These are phyloP conservation scores for Parascotia fuliginaria DNA, from an alignment of 2,888 invertebrate species.

Conservation along the genomic window DNA sequence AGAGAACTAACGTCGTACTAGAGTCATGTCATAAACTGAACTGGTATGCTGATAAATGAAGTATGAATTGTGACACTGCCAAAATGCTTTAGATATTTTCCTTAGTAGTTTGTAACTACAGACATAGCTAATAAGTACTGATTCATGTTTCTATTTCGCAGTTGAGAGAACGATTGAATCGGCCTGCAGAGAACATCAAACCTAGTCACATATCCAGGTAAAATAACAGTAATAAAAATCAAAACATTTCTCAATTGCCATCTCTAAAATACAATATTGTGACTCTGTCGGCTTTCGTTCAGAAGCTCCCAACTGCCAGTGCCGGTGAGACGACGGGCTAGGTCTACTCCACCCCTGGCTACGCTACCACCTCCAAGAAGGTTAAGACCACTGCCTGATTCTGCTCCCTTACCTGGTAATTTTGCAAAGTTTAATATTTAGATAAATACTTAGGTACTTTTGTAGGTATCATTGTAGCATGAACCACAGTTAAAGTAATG, in stretches of 20 bases:
- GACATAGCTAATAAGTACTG: no score
- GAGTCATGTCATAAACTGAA: no score
- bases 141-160: slow-evolving; percentile 50
- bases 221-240: slow-evolving; percentile 5
- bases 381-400: slow-evolving; percentile 75
- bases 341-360: slow-evolving; percentile 75
- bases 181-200: slow-evolving; percentile 71
- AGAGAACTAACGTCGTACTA: no score
- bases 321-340: slow-evolving; percentile 70
- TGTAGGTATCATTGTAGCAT: no score
- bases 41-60: no score
- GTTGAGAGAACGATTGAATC: slow-evolving; percentile 73
- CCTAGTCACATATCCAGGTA: slow-evolving; percentile 66
- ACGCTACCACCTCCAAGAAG: slow-evolving; percentile 68
- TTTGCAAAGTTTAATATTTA: no score
- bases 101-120: no score
- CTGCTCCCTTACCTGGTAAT: slow-evolving; percentile 77
- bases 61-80: no score
- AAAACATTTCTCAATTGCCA: not conserved
- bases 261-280: no score
- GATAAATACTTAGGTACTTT: no score
- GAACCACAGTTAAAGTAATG: no score
- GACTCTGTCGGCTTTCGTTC: not conserved
- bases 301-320: slow-evolving; percentile 77
- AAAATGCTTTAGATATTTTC: no score